These are phyloP conservation scores for Hypocryptadius cinnamomeus DNA, from an alignment of 2,113 vertebrate genomes.

Conservation along the genomic window DNA sequence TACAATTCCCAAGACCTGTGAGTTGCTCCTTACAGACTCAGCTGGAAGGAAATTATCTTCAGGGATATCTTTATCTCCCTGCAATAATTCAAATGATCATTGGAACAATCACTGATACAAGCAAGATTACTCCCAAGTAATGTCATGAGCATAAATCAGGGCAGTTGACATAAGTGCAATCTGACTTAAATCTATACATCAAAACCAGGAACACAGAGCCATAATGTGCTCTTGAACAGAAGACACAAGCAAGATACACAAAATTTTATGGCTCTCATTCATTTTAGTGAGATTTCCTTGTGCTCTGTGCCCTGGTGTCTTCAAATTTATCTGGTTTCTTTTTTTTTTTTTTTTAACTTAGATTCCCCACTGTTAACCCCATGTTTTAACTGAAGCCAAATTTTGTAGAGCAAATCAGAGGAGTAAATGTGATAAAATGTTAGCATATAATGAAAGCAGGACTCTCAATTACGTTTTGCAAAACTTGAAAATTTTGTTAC, in stretches of 20 bases:
- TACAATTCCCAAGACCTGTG: not conserved
- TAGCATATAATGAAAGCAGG: not conserved
- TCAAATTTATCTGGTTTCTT: not conserved
- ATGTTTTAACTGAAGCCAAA: not conserved
- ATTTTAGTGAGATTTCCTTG: not conserved
- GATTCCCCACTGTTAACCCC: not conserved
- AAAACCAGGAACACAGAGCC: not conserved
- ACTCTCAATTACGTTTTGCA: not conserved
- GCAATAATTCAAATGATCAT: not conserved
- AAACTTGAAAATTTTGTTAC: not conserved
- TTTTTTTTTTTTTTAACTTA: not conserved
- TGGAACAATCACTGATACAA: not conserved
- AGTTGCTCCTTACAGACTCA: not conserved
- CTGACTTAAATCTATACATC: not conserved
- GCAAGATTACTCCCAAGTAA: not conserved
- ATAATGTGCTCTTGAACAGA: not conserved
- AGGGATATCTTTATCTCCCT: not conserved
- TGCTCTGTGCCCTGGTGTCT: not conserved
- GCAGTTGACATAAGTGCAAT: not conserved
- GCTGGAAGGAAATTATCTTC: not conserved
- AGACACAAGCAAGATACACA: not conserved
- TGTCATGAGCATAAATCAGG: not conserved
- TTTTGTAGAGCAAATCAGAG: not conserved
- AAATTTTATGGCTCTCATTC: not conserved
- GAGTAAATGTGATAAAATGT: not conserved